Evolutionary conservation across 2,113 vertebrate genomes (phyloP), one percentile per base, ranked within the genome.

Genomic region (Leptocoma aspasia): DNA sequence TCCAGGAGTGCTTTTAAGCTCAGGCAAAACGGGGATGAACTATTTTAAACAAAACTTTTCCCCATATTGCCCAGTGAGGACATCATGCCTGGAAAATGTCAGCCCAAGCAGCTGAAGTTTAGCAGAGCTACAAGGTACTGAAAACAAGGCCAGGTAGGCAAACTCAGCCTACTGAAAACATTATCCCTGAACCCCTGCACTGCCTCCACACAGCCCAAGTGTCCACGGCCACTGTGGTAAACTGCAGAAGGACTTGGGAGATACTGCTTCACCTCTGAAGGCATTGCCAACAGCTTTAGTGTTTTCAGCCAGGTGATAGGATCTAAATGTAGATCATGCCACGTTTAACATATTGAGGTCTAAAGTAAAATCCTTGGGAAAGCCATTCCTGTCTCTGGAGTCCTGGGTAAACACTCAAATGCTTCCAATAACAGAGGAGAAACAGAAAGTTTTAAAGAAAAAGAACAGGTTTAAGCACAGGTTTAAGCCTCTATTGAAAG

Each of bases 181-280:
- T 56, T 15, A 81, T 22, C 35, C 35, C 61, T 54, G 8, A 54
- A 27, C 4, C 30, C 12, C 31, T 68, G 59, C 21, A 47, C 15
- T 0, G 5, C 21, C 39, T 45, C 44, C 79, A 23, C 2, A 0
- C 28, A 49, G 44, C 28, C 56, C 3, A 2, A 75, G 31, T 10
- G 17, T 12, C 75, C 2, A 3, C 1, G 9, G 56, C 20, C 50
- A 45, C 50, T 20, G 11, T 30, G 33, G 5, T 37, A 35, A 68
- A n/a, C 47, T 44, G 42, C 30, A 68, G 72, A 71, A 49, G 37
- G 45, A 63, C 20, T 30, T 50, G 54, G 61, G 80, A 72, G 13
- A 39, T 47, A n/a, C 3, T 1, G 0, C 21, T 90, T 31, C 45
- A 53, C 57, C 44, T 83, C 17, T 57, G 65, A 80, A 65, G 42